A percentile compares a stretch with the other conserved stretches of the same genome.
Conservation (phyloP, 2,888 invertebrate genomes). For the Drosophila paramelanica region DNA sequence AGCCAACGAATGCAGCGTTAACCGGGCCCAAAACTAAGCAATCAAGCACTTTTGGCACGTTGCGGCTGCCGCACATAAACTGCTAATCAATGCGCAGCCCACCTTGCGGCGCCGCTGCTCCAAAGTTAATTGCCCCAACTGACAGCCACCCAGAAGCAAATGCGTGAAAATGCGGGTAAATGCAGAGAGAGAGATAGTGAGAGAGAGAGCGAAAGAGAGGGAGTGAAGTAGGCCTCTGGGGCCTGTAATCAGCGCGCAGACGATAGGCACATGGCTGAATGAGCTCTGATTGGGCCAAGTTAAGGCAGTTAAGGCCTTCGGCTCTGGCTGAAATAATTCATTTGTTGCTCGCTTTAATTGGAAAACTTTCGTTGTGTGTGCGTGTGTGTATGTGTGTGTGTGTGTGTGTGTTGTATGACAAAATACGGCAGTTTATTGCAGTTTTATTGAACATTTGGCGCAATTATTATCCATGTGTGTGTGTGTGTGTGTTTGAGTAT, state of each 20-base stretch:
- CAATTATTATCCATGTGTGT: slow-evolving; percentile 9
- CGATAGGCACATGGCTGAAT: slow-evolving; percentile 44
- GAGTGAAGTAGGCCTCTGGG: slow-evolving; percentile 4
- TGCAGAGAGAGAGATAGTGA: too few species aligned
- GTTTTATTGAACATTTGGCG: slow-evolving; percentile 37
- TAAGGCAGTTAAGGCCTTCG: slow-evolving; percentile 14
- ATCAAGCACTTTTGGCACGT: slow-evolving; percentile 30
- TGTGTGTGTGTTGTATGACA: slow-evolving; percentile 9
- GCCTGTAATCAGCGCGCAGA: slow-evolving; percentile 45
- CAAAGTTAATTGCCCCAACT: slow-evolving; percentile 68
- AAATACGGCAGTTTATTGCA: slow-evolving; percentile 40
- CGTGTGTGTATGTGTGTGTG: slow-evolving; percentile 6
- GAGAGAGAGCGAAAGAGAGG: background rate
- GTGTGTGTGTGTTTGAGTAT: background rate
- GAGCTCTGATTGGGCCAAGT: slow-evolving; percentile 19
- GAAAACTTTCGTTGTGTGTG: slow-evolving; percentile 63
- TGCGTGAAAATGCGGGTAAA: slow-evolving; percentile 54
- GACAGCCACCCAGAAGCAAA: slow-evolving; percentile 58
- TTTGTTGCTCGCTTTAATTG: slow-evolving; percentile 68
- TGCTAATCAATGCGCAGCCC: slow-evolving; percentile 52
- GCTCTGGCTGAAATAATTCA: slow-evolving; percentile 61
- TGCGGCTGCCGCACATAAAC: slow-evolving; percentile 24
- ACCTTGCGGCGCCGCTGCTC: slow-evolving; percentile 22
- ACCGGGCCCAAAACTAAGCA: slow-evolving; percentile 32
- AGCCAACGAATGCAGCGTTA: slow-evolving; percentile 29